Evolutionary conservation across 2,797 vertebrate species (phyloP).

Genomic region (Microctenopoma stevenorrisi): DNA sequence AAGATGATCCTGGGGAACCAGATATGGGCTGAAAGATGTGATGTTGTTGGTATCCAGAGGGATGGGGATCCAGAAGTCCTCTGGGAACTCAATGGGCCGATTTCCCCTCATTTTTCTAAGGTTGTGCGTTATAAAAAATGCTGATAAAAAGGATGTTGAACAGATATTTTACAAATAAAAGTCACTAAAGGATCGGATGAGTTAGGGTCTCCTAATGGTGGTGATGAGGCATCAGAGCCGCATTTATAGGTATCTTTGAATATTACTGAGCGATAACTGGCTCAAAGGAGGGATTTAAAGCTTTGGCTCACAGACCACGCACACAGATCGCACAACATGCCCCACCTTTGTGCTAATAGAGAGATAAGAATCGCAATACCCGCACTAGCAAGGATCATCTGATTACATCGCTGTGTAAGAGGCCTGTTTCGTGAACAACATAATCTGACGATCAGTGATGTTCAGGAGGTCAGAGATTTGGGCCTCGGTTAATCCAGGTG

Average conservation of each 20-base stretch:
- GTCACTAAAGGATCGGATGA: neutral
- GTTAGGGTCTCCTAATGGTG: neutral
- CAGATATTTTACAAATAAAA: neutral
- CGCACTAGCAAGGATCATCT: constrained; percentile 35
- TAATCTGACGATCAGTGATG: constrained; percentile 27
- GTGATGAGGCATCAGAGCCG: constrained; percentile 1
- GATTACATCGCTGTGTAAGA: constrained; percentile 28
- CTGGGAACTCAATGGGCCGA: constrained; percentile 64
- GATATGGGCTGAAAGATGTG: constrained; percentile 80
- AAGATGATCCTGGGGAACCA: constrained; percentile 87
- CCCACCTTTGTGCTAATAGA: constrained; percentile 22
- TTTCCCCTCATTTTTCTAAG: constrained; percentile 65
- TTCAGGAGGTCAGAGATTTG: constrained; percentile 12
- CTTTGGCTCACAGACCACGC: constrained; percentile 30
- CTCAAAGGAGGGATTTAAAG: constrained; percentile 63
- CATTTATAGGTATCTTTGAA: constrained; percentile 73
- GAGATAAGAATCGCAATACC: constrained; percentile 40
- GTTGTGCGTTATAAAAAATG: constrained; percentile 6
- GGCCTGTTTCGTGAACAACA: constrained; percentile 1
- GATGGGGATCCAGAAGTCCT: constrained; percentile 85
- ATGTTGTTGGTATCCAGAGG: constrained; percentile 80
- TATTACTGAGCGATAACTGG: constrained; percentile 57
- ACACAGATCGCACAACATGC: neutral
- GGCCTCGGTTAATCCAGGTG: neutral
- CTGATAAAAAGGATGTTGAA: constrained; percentile 8